Conservation (phyloP, 2,888 invertebrate genomes). For the Dorcus parallelipipedus region DNA sequence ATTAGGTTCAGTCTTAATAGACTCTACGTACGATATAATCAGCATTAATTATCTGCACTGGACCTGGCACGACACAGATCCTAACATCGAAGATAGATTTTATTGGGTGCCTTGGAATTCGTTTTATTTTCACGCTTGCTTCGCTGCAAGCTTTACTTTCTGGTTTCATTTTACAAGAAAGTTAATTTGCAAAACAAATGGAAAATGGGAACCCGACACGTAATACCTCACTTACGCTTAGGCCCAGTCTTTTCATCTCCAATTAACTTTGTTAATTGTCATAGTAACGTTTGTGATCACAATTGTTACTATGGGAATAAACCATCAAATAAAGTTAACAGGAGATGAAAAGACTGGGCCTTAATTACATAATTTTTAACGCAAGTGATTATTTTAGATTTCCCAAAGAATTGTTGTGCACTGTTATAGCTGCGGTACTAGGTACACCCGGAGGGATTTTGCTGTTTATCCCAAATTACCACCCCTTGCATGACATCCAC, state of each 20-base stretch:
- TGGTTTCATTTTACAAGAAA: constrained; percentile 61
- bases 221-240: constrained; percentile 29
- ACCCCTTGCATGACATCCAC: constrained; percentile 68
- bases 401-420: constrained; percentile 53
- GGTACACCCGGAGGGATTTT: constrained; percentile 73
- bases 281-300: too few species aligned
- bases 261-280: too few species aligned
- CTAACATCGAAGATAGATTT: constrained; percentile 67
- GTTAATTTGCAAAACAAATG: constrained; percentile 53
- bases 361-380: not conserved
- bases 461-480: constrained; percentile 71
- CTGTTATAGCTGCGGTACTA: constrained; percentile 58
- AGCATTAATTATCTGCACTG: constrained; percentile 76
- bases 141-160: constrained; percentile 68
- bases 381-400: constrained; percentile 44
- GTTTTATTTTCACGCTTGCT: constrained; percentile 76
- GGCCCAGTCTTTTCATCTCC: too few species aligned
- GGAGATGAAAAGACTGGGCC: too few species aligned
- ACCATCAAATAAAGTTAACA: too few species aligned
- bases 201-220: constrained; percentile 60
- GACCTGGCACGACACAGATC: constrained; percentile 80
- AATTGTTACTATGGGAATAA: too few species aligned
- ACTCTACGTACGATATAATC: constrained; percentile 77
- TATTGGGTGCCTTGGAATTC: constrained; percentile 85
- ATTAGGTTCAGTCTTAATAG: constrained; percentile 66